Evolutionary conservation across 2,797 vertebrate genomes (phyloP).

Genomic region (Myotis daubentonii): DNA sequence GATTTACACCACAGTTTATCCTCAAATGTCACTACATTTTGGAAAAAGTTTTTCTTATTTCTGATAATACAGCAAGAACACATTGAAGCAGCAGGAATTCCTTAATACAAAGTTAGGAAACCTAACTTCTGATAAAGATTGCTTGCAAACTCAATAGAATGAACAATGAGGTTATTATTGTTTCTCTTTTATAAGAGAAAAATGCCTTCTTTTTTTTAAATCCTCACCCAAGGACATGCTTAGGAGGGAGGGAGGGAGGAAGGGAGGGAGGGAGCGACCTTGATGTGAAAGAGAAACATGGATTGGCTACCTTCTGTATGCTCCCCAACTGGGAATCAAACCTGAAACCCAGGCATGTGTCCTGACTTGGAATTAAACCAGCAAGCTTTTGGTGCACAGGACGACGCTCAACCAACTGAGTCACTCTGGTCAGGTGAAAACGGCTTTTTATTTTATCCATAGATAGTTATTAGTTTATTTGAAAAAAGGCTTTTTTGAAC

Average conservation of each 20-base stretch:
- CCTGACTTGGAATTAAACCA: too few relatives aligned
- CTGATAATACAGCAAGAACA: not conserved
- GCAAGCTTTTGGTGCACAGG: not conserved
- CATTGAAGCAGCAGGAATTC: conserved; percentile 55
- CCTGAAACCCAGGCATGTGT: not conserved
- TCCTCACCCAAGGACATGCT: not conserved
- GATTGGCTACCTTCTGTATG: not conserved
- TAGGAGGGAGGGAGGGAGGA: not conserved
- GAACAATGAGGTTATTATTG: conserved; percentile 31
- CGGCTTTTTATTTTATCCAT: not conserved
- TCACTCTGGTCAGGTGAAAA: not conserved
- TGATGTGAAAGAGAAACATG: not conserved
- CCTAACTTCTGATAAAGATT: conserved; percentile 55
- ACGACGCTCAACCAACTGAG: not conserved
- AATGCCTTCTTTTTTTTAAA: conserved; percentile 4
- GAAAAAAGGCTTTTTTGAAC: conserved; percentile 45
- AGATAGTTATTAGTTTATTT: too few relatives aligned
- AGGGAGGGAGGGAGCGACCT: not conserved
- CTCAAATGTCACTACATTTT: conserved; percentile 52
- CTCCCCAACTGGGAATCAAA: not conserved
- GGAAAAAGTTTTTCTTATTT: conserved; percentile 49
- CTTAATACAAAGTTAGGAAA: conserved; percentile 72
- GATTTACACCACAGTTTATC: conserved; percentile 61
- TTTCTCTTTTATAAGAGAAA: conserved; percentile 40
- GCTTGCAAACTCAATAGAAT: conserved; percentile 57